Conservation (phyloP, 2,113 vertebrate species). For the Gobio gobio region DNA sequence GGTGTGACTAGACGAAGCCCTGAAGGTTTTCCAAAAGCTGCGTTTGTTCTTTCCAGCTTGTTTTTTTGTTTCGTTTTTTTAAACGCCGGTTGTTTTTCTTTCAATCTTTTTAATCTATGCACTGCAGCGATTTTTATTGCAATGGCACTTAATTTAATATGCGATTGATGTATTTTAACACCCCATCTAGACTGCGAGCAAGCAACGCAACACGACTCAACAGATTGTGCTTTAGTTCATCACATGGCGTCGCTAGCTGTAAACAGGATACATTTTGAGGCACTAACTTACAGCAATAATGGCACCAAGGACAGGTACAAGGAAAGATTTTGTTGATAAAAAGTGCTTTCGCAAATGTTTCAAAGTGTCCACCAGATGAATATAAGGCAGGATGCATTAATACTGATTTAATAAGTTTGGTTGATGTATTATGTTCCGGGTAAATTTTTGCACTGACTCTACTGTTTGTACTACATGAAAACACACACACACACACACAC, state of each 20-base stretch:
- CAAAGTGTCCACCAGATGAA: background rate
- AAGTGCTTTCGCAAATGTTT: background rate
- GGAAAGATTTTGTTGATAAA: background rate
- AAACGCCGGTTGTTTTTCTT: background rate
- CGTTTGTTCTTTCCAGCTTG: background rate
- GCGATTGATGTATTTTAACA: conserved; percentile 14
- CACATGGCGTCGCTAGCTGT: background rate
- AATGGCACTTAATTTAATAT: background rate
- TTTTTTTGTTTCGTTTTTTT: background rate
- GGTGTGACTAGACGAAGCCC: conserved; percentile 5
- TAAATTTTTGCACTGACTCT: background rate
- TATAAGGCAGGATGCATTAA: background rate
- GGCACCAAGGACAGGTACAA: no score
- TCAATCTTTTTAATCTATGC: conserved; percentile 29
- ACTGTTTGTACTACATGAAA: background rate
- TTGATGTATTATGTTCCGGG: background rate
- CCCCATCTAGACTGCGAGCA: background rate
- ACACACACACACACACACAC: background rate
- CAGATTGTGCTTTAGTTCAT: background rate
- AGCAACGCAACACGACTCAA: conserved; percentile 6
- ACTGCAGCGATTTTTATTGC: background rate
- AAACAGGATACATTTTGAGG: background rate
- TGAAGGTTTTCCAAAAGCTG: background rate
- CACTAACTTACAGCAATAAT: no score
- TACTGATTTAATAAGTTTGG: background rate